These are phyloP conservation scores for Lordiphosa clarofinis DNA, from an alignment of 1,140 invertebrate genomes.

Conservation along the genomic window DNA sequence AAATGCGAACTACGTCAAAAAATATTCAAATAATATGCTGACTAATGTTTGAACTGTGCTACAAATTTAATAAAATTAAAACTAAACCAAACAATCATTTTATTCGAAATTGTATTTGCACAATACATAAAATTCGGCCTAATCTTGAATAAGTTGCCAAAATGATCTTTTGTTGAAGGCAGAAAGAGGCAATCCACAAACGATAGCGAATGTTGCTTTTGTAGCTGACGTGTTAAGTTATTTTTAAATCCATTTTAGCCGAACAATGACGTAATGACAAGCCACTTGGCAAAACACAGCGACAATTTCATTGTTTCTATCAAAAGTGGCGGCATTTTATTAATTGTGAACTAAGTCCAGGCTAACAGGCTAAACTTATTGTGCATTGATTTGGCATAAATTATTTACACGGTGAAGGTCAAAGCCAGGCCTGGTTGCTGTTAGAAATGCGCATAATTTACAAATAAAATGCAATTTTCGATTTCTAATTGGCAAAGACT, in stretches of 20 bases:
- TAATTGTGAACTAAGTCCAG: no score
- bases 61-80: no score
- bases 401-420: constrained; percentile 29
- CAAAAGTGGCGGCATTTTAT: constrained; percentile 36
- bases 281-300: constrained; percentile 37
- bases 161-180: no score
- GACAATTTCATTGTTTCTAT: constrained; percentile 69
- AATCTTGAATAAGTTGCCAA: no score
- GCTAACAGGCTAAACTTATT: no score
- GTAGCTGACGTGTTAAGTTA: constrained; percentile 66
- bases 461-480: constrained; percentile 44
- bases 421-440: constrained; percentile 25
- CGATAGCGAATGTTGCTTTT: constrained; percentile 29
- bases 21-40: constrained; percentile 23
- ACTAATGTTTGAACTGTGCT: constrained; percentile 40
- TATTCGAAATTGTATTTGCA: no score
- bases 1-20: constrained; percentile 40
- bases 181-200: constrained; percentile 9
- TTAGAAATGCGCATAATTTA: constrained; percentile 72
- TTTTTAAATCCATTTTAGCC: constrained; percentile 56
- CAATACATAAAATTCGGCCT: no score
- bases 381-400: no score
- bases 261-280: constrained; percentile 66
- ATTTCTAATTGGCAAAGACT: constrained; percentile 56
- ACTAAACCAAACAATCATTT: no score